A percentile compares a stretch with the other conserved stretches of the same genome.
phyloP scores from a whole-genome alignment of 2,888 invertebrate genomes.

The Nymphalis urticae region DNA sequence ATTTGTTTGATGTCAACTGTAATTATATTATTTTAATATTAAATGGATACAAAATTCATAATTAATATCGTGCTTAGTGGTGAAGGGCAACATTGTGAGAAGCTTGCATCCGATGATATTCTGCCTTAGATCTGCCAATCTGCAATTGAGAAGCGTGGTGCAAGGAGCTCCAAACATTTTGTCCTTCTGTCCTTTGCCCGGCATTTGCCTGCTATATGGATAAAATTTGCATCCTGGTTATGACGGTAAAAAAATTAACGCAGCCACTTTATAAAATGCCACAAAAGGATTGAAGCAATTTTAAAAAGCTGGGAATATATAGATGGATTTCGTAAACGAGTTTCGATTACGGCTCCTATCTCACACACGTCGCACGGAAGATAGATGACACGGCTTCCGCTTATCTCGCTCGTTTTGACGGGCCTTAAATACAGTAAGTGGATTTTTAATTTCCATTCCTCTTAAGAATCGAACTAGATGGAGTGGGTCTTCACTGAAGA shows the following conservation, averaged over 20 bases:
- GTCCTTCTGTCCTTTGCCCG: too few relatives aligned
- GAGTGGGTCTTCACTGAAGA: neutral
- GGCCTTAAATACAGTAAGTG: conserved; percentile 28
- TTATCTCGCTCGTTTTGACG: conserved; percentile 63
- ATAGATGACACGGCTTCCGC: conserved; percentile 62
- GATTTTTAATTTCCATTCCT: conserved; percentile 10
- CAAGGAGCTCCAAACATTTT: too few relatives aligned
- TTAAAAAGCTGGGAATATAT: conserved; percentile 26
- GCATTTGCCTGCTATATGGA: too few relatives aligned
- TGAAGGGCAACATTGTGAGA: too few relatives aligned
- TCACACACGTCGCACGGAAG: conserved; percentile 50
- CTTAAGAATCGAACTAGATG: neutral
- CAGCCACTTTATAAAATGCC: conserved; percentile 20
- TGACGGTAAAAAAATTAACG: conserved; percentile 5
- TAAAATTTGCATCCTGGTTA: too few relatives aligned
- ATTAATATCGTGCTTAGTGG: too few relatives aligned
- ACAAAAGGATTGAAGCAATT: conserved; percentile 31
- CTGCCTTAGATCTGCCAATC: too few relatives aligned
- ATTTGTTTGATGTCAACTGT: too few relatives aligned
- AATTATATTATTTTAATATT: too few relatives aligned
- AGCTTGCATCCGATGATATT: too few relatives aligned
- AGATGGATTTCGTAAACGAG: conserved; percentile 46
- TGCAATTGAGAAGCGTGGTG: too few relatives aligned
- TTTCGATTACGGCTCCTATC: conserved; percentile 43
- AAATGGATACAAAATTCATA: too few relatives aligned